These are phyloP conservation scores for Fregata magnificens DNA, from an alignment of 2,113 vertebrate genomes.

Conservation along the genomic window DNA sequence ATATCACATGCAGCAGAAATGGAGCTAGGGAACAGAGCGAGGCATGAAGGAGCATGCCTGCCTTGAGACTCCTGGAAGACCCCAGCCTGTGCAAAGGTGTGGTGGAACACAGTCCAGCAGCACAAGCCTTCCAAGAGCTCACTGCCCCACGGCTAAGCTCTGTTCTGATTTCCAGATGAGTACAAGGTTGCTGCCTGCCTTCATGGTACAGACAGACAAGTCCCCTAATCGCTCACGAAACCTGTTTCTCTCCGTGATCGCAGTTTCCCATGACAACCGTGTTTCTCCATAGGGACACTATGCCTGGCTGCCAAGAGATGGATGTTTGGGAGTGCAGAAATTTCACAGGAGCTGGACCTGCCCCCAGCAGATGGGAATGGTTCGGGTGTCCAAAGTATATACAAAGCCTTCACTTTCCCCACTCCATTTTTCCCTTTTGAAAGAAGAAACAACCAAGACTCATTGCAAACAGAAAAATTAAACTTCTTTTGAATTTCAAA, in stretches of 20 bases:
- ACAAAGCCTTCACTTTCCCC: not conserved
- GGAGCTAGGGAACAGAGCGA: not conserved
- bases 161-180: not conserved
- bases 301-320: not conserved
- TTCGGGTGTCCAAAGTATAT: not conserved
- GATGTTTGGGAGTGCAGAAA: not conserved
- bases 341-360: not conserved
- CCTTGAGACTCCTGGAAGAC: not conserved
- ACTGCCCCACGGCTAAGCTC: not conserved
- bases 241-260: not conserved
- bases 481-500: not conserved
- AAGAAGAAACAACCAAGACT: not conserved
- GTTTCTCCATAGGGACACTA: not conserved
- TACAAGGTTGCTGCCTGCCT: not conserved
- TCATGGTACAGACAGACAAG: not conserved
- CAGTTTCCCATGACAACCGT: slow-evolving; percentile 10
- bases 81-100: not conserved
- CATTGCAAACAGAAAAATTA: not conserved
- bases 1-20: not conserved
- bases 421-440: not conserved
- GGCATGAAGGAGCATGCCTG: not conserved
- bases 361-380: not conserved
- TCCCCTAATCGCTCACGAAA: not conserved
- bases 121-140: not conserved
- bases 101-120: not conserved